Evolutionary conservation across 64 coral and sea anemone genomes (phyloP).

Genomic region (Platygyra sinensis): DNA sequence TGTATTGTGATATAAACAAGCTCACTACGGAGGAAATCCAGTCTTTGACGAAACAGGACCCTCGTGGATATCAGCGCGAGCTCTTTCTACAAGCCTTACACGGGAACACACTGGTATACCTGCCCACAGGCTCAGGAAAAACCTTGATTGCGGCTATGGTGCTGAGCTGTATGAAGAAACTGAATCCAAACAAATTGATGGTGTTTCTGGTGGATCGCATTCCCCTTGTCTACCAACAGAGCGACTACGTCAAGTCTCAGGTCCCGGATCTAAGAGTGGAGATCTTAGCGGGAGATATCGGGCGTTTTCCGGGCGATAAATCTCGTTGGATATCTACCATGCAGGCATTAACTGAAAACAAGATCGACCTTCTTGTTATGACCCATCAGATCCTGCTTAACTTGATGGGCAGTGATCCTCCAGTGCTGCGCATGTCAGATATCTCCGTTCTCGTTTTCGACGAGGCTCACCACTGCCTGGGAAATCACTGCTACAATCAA

Average conservation of each 20-base stretch:
- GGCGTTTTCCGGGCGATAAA: constrained; percentile 58
- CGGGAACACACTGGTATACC: constrained; percentile 83
- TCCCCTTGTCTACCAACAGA: constrained; percentile 90
- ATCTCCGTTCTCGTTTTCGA: constrained; percentile 86
- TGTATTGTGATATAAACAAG: constrained; percentile 72
- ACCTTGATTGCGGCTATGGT: constrained; percentile 90
- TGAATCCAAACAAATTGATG: constrained; percentile 86
- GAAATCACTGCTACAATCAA: constrained; percentile 84
- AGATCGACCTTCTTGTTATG: constrained; percentile 83
- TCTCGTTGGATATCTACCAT: constrained; percentile 57
- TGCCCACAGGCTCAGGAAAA: constrained; percentile 97
- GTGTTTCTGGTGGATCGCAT: constrained; percentile 92
- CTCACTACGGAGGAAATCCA: constrained; percentile 42
- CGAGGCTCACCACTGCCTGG: constrained; percentile 88
- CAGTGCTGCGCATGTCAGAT: constrained; percentile 63
- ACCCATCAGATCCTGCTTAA: constrained; percentile 93
- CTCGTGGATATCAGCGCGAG: constrained; percentile 84
- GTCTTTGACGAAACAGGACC: constrained; percentile 53
- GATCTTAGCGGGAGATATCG: constrained; percentile 76
- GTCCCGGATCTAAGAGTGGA: constrained; percentile 66
- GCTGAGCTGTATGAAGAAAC: constrained; percentile 82
- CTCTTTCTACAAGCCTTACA: constrained; percentile 75
- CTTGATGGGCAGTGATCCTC: constrained; percentile 63
- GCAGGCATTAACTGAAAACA: constrained; percentile 58
- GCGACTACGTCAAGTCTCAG: constrained; percentile 84